phyloP scores from a whole-genome alignment of 2,113 vertebrate genomes.

The Pangasianodon hypophthalmus region DNA sequence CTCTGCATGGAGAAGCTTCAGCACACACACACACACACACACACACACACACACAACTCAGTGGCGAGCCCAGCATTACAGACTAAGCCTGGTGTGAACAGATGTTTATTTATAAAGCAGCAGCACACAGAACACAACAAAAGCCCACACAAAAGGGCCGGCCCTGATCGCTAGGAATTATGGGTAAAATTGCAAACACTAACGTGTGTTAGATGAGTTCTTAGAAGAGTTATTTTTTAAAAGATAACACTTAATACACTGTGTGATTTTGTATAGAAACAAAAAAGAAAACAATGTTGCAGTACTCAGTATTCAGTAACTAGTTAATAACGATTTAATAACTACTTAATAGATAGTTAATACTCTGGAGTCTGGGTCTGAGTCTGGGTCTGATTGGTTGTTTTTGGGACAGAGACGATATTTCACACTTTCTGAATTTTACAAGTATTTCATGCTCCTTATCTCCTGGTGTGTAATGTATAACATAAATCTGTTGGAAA shows the following conservation, averaged over 20 bases:
- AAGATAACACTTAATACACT: neutral
- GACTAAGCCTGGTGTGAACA: slow-evolving; percentile 33
- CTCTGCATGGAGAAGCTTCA: neutral
- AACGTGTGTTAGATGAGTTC: neutral
- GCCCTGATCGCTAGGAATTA: neutral
- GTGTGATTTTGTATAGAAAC: neutral
- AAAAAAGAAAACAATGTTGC: neutral
- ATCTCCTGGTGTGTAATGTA: too few species aligned
- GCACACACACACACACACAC: slow-evolving; percentile 7
- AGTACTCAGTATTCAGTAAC: neutral
- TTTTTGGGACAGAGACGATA: neutral
- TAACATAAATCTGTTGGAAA: too few species aligned
- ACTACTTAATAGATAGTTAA: neutral
- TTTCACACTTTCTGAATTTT: too few species aligned
- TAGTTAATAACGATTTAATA: neutral
- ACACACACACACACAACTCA: slow-evolving; percentile 20
- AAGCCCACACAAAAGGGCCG: slow-evolving; percentile 16
- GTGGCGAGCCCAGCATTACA: slow-evolving; percentile 10
- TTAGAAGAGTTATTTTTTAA: neutral
- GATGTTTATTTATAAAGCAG: slow-evolving; percentile 53
- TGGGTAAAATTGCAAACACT: neutral
- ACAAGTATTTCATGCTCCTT: too few species aligned
- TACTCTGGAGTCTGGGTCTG: neutral
- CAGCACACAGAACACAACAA: slow-evolving; percentile 45
- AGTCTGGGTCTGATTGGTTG: neutral